Evolutionary conservation across 2,797 vertebrate genomes (phyloP), one percentile per base, ranked within the genome.

Genomic region (Ambastaia sidthimunki): DNA sequence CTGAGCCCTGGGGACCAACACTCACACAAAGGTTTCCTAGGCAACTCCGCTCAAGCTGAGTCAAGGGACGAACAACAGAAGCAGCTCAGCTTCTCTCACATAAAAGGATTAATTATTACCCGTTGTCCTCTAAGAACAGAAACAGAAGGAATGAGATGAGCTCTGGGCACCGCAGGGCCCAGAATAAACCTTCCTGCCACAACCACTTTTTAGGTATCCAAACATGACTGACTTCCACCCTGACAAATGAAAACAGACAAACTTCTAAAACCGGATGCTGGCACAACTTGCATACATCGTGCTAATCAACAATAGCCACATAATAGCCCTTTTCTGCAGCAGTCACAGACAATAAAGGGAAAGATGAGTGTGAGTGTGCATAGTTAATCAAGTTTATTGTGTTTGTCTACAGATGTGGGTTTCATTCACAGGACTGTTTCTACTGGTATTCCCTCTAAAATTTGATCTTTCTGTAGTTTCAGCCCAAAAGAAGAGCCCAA

Each of bases 241-340:
- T 89, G 89, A 93, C 91, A 90, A 92, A 93, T 89, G 85, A 84
- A 89, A 86, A 85, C 83, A 85, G 18, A 4, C 50, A 52, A 52
- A 90, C 89, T 90, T 87, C 86, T 89, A 88, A 90, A 93, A 92
- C 89, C 86, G 87, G 84, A 88, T 82, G 85, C 89, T 89, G 85
- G 88, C 37, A 41, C 37, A 41, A 41, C 37, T 9, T 28, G 9
- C 86, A 90, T 88, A 89, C 87, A 91, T 89, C 88, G 80, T 88
- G 90, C 88, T 91, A 91, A 91, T 93, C 89, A 91, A 88, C 86
- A 87, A 85, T 87, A 86, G 87, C 87, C 89, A 85, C 87, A 90
- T 88, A 91, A 91, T 91, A 89, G 84, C 71, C 85, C 81, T 86
- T 87, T 85, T 86, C 87, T 88, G 86, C 90, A 88, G 86, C 88